Conservation (phyloP, 1,140 invertebrate species). For the Drosophila miranda region DNA sequence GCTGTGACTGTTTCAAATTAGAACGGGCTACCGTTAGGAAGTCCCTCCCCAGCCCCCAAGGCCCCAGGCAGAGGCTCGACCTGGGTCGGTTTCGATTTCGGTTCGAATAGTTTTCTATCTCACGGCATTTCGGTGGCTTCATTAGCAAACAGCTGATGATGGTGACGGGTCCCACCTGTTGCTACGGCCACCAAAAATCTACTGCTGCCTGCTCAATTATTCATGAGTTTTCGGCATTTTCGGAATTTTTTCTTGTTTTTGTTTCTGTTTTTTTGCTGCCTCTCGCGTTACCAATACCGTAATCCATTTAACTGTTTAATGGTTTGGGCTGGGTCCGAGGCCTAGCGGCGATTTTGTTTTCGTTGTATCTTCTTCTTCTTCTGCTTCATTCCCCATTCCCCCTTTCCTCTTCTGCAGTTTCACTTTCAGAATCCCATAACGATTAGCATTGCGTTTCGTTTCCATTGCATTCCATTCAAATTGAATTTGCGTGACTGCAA, state of each 20-base stretch:
- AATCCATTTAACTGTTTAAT: slow-evolving; percentile 74
- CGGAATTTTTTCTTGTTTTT: slow-evolving; percentile 6
- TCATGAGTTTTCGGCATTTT: slow-evolving; percentile 58
- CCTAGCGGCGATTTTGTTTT: slow-evolving; percentile 24
- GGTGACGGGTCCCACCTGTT: slow-evolving; percentile 22
- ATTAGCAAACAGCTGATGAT: slow-evolving; percentile 48
- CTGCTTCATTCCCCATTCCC: neutral
- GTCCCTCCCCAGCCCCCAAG: neutral
- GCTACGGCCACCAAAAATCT: slow-evolving; percentile 1
- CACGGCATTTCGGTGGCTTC: slow-evolving; percentile 31
- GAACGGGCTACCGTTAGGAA: slow-evolving; percentile 70
- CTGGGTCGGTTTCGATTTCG: neutral
- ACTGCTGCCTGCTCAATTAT: slow-evolving; percentile 53
- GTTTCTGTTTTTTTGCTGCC: neutral
- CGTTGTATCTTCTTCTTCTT: slow-evolving; percentile 22
- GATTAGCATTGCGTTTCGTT: slow-evolving; percentile 22
- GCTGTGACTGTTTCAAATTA: slow-evolving; percentile 56
- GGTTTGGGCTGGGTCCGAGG: slow-evolving; percentile 31
- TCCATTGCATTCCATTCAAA: slow-evolving; percentile 17
- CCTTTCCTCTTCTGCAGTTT: slow-evolving; percentile 4
- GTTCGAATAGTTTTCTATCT: slow-evolving; percentile 47
- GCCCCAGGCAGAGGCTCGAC: too few relatives aligned
- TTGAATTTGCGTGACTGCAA: slow-evolving; percentile 30
- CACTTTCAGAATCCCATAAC: slow-evolving; percentile 57
- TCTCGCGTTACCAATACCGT: slow-evolving; percentile 64